These are phyloP conservation scores for Karalla daura DNA, from an alignment of 2,797 vertebrate species.

Conservation along the genomic window DNA sequence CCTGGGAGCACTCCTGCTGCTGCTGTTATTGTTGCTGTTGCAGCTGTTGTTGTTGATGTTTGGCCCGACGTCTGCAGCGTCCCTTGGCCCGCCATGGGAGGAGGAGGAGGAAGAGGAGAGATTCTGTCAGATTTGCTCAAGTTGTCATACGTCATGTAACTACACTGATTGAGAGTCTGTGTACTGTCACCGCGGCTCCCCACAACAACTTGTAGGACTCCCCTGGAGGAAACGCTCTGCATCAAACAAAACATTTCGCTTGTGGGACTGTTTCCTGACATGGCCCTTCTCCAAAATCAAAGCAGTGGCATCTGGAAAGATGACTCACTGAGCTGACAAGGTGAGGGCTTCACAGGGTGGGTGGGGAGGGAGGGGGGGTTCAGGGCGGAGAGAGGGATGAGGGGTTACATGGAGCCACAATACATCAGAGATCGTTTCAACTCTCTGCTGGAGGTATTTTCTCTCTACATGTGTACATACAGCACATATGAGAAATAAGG, in stretches of 20 bases:
- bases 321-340: slow-evolving; percentile 66
- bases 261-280: slow-evolving; percentile 49
- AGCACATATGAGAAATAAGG: slow-evolving; percentile 42
- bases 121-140: slow-evolving; percentile 62
- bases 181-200: slow-evolving; percentile 46
- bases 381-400: neutral
- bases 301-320: slow-evolving; percentile 61
- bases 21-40: too few relatives aligned
- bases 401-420: slow-evolving; percentile 38
- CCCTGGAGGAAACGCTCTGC: slow-evolving; percentile 44
- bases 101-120: slow-evolving; percentile 6
- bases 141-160: slow-evolving; percentile 49
- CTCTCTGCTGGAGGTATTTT: slow-evolving; percentile 52
- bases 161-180: slow-evolving; percentile 51
- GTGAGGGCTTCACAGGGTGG: slow-evolving; percentile 45
- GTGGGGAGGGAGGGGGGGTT: neutral
- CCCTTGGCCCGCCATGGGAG: slow-evolving; percentile 3
- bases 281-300: slow-evolving; percentile 60
- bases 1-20: too few relatives aligned
- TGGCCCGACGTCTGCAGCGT: slow-evolving; percentile 12
- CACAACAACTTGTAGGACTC: slow-evolving; percentile 45
- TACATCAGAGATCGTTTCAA: slow-evolving; percentile 37
- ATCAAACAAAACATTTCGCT: slow-evolving; percentile 67
- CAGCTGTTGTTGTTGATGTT: slow-evolving; percentile 23
- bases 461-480: slow-evolving; percentile 52